Conservation (phyloP, 2,888 invertebrate species). For the Augochlorella aurata region DNA sequence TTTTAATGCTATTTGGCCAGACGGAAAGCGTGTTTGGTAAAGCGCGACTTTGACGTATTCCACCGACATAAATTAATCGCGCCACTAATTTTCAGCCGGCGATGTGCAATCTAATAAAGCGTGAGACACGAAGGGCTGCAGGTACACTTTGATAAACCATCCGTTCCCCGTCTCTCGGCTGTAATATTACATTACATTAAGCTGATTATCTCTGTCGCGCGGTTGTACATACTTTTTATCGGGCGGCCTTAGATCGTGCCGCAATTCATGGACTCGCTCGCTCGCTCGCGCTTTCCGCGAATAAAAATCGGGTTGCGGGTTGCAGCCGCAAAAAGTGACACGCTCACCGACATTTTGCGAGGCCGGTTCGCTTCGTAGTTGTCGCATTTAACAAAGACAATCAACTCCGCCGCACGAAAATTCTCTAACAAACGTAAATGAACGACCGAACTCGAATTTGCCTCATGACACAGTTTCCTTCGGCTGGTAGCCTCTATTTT, state of each 20-base stretch:
- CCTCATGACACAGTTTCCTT: not conserved
- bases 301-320: conserved; percentile 18
- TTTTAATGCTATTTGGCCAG: not conserved
- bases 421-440: not conserved
- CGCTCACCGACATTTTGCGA: not conserved
- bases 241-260: conserved; percentile 42
- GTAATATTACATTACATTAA: conserved; percentile 69
- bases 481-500: not conserved
- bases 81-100: conserved; percentile 61
- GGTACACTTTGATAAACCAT: conserved; percentile 66
- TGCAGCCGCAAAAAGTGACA: conserved; percentile 6
- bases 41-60: conserved; percentile 29
- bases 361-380: not conserved
- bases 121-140: conserved; percentile 69
- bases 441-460: not conserved
- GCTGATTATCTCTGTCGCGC: conserved; percentile 64
- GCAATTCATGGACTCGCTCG: conserved; percentile 35
- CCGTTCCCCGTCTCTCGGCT: conserved; percentile 45
- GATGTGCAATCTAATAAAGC: conserved; percentile 68
- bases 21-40: not conserved
- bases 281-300: not conserved
- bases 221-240: conserved; percentile 48
- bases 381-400: not conserved
- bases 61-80: conserved; percentile 65
- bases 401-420: not conserved